Conservation (phyloP, 1,140 invertebrate species). For the Neodiprion lecontei region DNA sequence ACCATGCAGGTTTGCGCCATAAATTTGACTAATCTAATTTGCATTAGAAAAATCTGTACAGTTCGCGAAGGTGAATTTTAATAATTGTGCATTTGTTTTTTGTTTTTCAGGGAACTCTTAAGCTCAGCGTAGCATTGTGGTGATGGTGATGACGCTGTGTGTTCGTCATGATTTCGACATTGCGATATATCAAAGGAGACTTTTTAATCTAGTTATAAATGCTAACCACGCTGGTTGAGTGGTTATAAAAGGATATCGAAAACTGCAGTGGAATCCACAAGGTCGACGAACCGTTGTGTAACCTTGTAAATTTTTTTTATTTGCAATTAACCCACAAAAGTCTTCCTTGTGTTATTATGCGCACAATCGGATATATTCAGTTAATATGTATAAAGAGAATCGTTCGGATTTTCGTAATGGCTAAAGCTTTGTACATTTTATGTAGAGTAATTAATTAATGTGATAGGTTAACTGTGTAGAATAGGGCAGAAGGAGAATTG, state of each 20-base stretch:
- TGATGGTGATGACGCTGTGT: conserved; percentile 30
- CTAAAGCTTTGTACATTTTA: neutral
- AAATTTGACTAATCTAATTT: conserved; percentile 14
- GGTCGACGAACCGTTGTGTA: neutral
- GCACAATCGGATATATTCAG: neutral
- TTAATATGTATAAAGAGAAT: neutral
- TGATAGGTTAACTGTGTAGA: neutral
- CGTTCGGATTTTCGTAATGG: too few relatives aligned
- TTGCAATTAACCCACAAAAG: neutral
- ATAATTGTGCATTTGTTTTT: conserved; percentile 11
- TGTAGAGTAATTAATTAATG: neutral
- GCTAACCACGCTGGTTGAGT: conserved; percentile 6
- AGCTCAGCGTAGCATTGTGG: conserved; percentile 54
- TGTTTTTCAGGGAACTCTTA: conserved; percentile 56
- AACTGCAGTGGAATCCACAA: neutral
- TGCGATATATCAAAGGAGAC: conserved; percentile 51
- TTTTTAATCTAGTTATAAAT: conserved; percentile 14
- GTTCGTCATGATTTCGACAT: conserved; percentile 54
- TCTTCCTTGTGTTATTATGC: neutral
- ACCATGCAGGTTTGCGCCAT: conserved; percentile 12
- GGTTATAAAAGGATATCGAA: neutral
- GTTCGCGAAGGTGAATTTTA: too few relatives aligned
- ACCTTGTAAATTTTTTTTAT: neutral
- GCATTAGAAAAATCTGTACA: too few relatives aligned
- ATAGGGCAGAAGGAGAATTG: neutral